Base-by-base conservation (phyloP, 2,797 vertebrate genomes). In the Xiphorhynchus erythropygius region DNA sequence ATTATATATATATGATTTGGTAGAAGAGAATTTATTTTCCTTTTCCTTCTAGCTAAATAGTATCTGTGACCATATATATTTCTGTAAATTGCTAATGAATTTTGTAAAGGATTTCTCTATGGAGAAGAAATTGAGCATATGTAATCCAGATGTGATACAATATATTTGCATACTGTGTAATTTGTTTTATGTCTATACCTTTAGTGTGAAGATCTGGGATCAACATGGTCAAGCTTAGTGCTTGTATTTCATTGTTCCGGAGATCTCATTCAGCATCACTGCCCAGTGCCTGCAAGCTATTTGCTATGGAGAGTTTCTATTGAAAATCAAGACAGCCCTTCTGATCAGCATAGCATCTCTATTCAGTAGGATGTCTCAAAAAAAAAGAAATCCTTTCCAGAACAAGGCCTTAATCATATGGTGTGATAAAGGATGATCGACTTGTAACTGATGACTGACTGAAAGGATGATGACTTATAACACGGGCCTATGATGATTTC, bases 321-420 rank as follows among this genome's bases (percentile, higher is more conserved):
- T 78, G 87, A 94, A 94, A 94, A 94, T 91, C 80, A 79, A 84
- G 87, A 57, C 5, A 68, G 49, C 47, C 77, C 35, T 68, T 63
- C 33, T 62, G 79, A 71, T 95, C 89, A 87, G 35, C 23, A 18
- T 53, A 82, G 47, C 63, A 74, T 78, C 53, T 90, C 65, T 91
- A 33, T 64, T 95, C 83, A 93, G 63, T 64, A 7, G 1, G 39
- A 9, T 62, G 75, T 49, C 79, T 87, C 81, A 19, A 53, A 57
- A 55, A 55, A 68, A 32, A 25, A 64, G 30, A 28, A 3, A 49
- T 15, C 25, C 23, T 78, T 69, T 81, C 39, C 47, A 76, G 81
- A 83, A 68, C 57, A 90, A 95, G 80, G 11, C 69, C 52, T 80
- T 93, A 83, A 68, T 96, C 65, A 75, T 68, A 42, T 50, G 64